These are phyloP conservation scores for Sarcophilus harrisii DNA, from an alignment of 2,797 vertebrate species.

Conservation along the genomic window DNA sequence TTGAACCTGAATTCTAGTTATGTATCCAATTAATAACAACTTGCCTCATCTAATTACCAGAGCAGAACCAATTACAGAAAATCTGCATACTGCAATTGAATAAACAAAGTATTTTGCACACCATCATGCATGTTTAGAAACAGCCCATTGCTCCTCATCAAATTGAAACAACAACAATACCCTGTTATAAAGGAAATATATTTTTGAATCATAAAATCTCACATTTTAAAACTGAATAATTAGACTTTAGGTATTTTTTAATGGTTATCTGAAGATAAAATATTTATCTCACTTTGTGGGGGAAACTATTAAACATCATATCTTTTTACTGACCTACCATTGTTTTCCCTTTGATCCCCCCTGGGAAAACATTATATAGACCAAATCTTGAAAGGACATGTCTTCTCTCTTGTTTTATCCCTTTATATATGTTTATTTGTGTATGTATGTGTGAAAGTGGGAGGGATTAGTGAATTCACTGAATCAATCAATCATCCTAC, in stretches of 20 bases:
- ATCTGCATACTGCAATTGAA: neutral
- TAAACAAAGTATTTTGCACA: neutral
- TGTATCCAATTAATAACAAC: neutral
- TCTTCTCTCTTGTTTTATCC: neutral
- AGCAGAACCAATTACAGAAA: neutral
- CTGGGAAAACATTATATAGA: neutral
- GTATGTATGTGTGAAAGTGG: too few relatives aligned
- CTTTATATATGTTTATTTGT: neutral
- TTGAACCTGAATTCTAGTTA: neutral
- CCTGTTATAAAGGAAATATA: neutral
- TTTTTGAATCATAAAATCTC: neutral
- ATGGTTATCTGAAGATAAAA: neutral
- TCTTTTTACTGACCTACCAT: neutral
- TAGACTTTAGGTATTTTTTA: neutral
- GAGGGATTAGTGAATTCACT: too few relatives aligned
- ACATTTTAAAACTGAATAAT: neutral
- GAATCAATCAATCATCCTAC: too few relatives aligned
- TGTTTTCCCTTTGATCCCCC: neutral
- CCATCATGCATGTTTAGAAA: neutral
- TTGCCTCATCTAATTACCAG: neutral
- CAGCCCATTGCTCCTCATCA: neutral
- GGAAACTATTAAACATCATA: neutral
- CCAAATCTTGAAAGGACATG: neutral
- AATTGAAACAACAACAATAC: neutral
- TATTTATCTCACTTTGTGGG: neutral